Evolutionary conservation across 2,113 vertebrate genomes (phyloP).

Genomic region (Sorex araneus): DNA sequence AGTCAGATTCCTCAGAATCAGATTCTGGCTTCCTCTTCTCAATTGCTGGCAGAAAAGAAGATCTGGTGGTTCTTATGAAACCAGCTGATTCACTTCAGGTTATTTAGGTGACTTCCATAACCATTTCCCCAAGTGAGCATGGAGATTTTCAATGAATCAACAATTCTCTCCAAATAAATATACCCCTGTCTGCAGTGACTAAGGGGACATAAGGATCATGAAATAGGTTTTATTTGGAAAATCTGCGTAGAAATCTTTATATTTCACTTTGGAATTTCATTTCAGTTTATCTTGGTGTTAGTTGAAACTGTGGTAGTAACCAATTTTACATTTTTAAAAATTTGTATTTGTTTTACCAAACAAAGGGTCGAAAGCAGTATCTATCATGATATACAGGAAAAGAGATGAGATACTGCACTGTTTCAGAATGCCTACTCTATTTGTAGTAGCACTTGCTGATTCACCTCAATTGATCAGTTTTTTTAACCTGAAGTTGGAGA

Average conservation of each 20-base stretch:
- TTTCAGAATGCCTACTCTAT: not conserved
- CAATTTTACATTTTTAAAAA: not conserved
- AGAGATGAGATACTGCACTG: not conserved
- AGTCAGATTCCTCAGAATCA: not conserved
- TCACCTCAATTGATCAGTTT: not conserved
- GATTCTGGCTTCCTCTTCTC: not conserved
- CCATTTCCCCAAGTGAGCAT: not conserved
- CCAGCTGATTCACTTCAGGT: not conserved
- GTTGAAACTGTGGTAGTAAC: not conserved
- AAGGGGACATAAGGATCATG: not conserved
- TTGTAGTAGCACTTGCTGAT: not conserved
- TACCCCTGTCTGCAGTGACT: not conserved
- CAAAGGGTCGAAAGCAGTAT: not conserved
- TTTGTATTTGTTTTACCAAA: not conserved
- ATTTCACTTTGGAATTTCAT: not conserved
- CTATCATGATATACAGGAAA: not conserved
- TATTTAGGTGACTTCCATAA: not conserved
- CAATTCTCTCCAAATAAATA: not conserved
- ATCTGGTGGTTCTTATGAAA: not conserved
- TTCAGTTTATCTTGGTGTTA: not conserved
- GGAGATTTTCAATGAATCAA: not conserved
- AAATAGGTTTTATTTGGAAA: not conserved
- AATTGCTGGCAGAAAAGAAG: not conserved
- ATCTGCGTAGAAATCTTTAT: not conserved
- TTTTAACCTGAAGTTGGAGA: not conserved